phyloP scores from a whole-genome alignment of 2,888 invertebrate genomes.

The Cryptus viduatorius region DNA sequence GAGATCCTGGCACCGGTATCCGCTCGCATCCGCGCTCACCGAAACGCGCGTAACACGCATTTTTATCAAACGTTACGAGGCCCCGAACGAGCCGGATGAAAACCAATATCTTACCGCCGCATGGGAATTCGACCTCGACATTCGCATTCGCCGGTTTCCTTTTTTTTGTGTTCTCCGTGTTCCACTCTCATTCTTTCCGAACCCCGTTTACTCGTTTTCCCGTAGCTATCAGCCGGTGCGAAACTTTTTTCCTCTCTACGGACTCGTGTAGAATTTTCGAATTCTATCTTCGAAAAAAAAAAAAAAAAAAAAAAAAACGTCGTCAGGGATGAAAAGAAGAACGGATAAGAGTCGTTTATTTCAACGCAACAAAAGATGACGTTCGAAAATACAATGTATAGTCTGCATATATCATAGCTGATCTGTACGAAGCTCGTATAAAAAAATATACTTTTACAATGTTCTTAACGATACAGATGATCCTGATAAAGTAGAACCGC shows the following conservation, averaged over 20 bases:
- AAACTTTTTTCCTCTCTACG: conserved; percentile 49
- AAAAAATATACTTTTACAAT: conserved; percentile 21
- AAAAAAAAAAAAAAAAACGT: background rate
- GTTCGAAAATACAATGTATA: conserved; percentile 8
- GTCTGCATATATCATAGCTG: background rate
- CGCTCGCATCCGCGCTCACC: conserved; percentile 58
- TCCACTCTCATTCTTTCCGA: conserved; percentile 72
- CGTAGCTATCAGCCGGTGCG: conserved; percentile 32
- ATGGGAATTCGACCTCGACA: conserved; percentile 79
- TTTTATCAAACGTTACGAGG: conserved; percentile 85
- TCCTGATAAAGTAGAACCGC: conserved; percentile 64
- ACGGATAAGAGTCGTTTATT: background rate
- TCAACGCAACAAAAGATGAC: conserved; percentile 8
- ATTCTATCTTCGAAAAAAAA: conserved; percentile 41
- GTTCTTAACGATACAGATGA: conserved; percentile 48
- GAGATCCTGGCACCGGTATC: conserved; percentile 73
- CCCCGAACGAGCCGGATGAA: conserved; percentile 84
- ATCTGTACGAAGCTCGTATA: background rate
- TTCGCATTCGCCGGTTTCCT: conserved; percentile 65
- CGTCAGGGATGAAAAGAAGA: background rate
- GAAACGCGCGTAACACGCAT: conserved; percentile 84
- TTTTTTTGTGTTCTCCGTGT: conserved; percentile 69
- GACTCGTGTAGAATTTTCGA: conserved; percentile 43
- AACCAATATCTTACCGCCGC: conserved; percentile 84
- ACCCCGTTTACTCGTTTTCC: conserved; percentile 65